Evolutionary conservation across 2,113 vertebrate species (phyloP).

Genomic region (Lynx canadensis): DNA sequence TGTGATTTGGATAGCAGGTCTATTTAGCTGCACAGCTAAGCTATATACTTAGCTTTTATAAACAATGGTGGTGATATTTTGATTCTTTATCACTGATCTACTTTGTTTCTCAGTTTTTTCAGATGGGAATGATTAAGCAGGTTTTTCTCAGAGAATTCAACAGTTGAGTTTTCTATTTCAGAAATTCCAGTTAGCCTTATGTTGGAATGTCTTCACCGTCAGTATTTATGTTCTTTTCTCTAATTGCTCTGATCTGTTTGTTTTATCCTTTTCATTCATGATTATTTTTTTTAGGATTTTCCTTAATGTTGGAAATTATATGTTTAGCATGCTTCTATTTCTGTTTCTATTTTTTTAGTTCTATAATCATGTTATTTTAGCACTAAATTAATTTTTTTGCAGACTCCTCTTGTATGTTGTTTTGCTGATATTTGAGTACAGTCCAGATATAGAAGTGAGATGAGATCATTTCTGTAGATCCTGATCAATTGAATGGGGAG

Average conservation of each 20-base stretch:
- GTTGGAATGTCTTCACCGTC: not conserved
- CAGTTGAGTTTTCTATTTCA: slow-evolving; percentile 7
- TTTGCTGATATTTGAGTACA: not conserved
- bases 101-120: slow-evolving; percentile 1
- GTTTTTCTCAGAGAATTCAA: not conserved
- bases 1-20: not conserved
- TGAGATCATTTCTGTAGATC: not conserved
- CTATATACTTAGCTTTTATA: not conserved
- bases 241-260: slow-evolving; percentile 40
- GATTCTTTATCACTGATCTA: not conserved
- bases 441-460: not conserved
- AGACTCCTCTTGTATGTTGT: not conserved
- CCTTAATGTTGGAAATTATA: slow-evolving; percentile 13
- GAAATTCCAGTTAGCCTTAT: slow-evolving; percentile 22
- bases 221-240: not conserved
- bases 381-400: not conserved
- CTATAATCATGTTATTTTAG: not conserved
- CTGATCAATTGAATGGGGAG: not conserved
- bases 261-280: slow-evolving; percentile 7
- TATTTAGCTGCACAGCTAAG: not conserved
- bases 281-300: slow-evolving; percentile 21
- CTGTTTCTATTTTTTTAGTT: slow-evolving; percentile 10
- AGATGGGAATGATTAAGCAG: not conserved
- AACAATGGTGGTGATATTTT: not conserved
- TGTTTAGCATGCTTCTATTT: slow-evolving; percentile 18